Conservation (phyloP, 1,140 invertebrate species). For the Drosophila kurseongensis region DNA sequence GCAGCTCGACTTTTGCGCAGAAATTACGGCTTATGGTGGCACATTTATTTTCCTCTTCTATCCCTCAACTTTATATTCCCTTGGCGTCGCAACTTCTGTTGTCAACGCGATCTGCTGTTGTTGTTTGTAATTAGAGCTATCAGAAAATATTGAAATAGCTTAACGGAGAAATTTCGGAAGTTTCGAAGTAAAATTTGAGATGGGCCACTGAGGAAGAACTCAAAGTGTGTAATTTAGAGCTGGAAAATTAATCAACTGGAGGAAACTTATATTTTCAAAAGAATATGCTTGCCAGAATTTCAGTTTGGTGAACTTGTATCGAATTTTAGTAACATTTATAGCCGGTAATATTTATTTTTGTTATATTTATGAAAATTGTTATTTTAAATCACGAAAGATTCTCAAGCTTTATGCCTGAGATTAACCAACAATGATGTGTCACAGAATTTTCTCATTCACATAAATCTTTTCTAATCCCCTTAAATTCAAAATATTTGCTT, state of each 20-base stretch:
- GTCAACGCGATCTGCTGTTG: constrained; percentile 58
- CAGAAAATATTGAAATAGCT: constrained; percentile 40
- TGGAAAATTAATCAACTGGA: too few species aligned
- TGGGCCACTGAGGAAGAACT: not conserved
- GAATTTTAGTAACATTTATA: too few species aligned
- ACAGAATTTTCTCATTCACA: constrained; percentile 10
- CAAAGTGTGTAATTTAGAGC: not conserved
- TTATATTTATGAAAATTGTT: too few species aligned
- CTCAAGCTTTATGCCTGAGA: too few species aligned
- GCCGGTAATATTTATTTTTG: too few species aligned
- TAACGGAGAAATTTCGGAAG: not conserved
- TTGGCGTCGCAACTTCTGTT: constrained; percentile 61
- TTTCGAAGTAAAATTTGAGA: not conserved
- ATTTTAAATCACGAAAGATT: too few species aligned
- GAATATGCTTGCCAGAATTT: too few species aligned
- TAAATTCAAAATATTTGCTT: constrained; percentile 33
- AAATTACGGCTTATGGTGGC: constrained; percentile 68
- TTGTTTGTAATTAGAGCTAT: constrained; percentile 77
- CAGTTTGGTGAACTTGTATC: too few species aligned
- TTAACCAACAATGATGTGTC: not conserved
- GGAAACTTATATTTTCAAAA: too few species aligned
- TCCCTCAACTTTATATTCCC: constrained; percentile 52
- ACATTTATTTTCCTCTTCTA: constrained; percentile 40
- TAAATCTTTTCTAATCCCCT: constrained; percentile 15
- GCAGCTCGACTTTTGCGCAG: constrained; percentile 26